Evolutionary conservation across 92 coral and sea anemone species (phyloP).

Genomic region (Epizoanthus ramosus): DNA sequence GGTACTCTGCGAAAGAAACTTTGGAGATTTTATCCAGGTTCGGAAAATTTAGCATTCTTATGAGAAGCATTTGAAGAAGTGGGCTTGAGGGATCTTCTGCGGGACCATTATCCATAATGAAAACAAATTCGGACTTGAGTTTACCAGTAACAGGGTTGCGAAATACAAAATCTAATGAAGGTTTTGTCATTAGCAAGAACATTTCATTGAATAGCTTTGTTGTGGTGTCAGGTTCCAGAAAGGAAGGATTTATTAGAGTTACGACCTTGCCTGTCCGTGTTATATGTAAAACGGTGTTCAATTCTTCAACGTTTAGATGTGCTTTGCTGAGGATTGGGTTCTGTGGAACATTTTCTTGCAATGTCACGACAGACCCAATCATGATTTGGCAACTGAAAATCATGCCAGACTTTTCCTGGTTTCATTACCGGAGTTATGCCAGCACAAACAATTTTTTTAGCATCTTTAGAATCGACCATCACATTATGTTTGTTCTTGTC

Average conservation of each 20-base stretch:
- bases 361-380: constrained; percentile 11
- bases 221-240: constrained; percentile 39
- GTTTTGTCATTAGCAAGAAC: constrained; percentile 31
- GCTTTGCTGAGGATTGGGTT: neutral
- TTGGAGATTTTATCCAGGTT: constrained; percentile 18
- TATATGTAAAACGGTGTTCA: constrained; percentile 30
- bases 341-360: constrained; percentile 9
- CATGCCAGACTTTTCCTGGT: constrained; percentile 30
- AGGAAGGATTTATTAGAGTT: constrained; percentile 16
- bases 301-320: neutral
- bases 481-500: constrained; percentile 18
- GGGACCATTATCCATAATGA: constrained; percentile 34
- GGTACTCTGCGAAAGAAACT: constrained; percentile 32
- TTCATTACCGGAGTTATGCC: constrained; percentile 32
- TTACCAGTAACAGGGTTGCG: constrained; percentile 10
- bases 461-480: constrained; percentile 34
- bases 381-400: constrained; percentile 28
- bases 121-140: constrained; percentile 13
- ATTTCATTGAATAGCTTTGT: constrained; percentile 32
- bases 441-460: constrained; percentile 43
- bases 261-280: constrained; percentile 24
- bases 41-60: neutral
- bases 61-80: constrained; percentile 23
- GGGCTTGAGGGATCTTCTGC: constrained; percentile 22
- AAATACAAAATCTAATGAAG: constrained; percentile 17